Evolutionary conservation across 2,113 vertebrate species (phyloP), one percentile per base, ranked within the genome.

Genomic region (Lycocorax pyrrhopterus): DNA sequence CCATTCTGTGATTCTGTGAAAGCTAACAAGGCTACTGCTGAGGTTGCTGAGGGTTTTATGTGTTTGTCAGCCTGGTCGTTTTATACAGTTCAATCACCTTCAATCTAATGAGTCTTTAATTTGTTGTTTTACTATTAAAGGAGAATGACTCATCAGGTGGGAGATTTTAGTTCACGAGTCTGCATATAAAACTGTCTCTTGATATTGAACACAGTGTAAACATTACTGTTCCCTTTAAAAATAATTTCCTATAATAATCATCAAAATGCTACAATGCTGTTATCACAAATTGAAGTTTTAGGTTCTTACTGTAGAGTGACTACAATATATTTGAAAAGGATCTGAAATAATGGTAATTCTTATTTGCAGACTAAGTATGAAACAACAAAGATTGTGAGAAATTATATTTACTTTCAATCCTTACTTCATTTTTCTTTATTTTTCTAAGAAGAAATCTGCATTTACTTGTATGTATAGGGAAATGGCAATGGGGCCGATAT

Each of bases 121-220:
- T 80, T 91, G 76, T 87, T 91, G 79, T 30, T 90, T 91, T 92
- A 76, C 93, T 95, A 29, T 94, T 95, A 94, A 88, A 93, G 66
- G 78, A 95, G 94, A 92, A 93, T 91, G 79, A 95, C 39, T 96
- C 79, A 96, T 74, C 51, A 80, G 90, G 96, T 97, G 85, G 82
- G 94, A 96, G 80, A 86, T 82, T 63, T 85, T 90, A 51, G 71
- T 89, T 96, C 83, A 96, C 2, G 7, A 89, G 39, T 52, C 77
- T 89, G 74, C 91, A 79, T 91, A 79, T 91, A 83, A 93, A 94
- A 94, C 39, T 88, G 22, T 76, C 67, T 93, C 58, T 86, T 93
- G 78, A n/a, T 91, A 89, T 35, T 74, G 84, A 93, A 51, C 26
- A 74, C 71, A 80, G 39, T 1, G 2, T 93, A 95, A 90, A 93